These are phyloP conservation scores for Todiramphus chloris DNA, from an alignment of 2,113 vertebrate species.

Conservation along the genomic window DNA sequence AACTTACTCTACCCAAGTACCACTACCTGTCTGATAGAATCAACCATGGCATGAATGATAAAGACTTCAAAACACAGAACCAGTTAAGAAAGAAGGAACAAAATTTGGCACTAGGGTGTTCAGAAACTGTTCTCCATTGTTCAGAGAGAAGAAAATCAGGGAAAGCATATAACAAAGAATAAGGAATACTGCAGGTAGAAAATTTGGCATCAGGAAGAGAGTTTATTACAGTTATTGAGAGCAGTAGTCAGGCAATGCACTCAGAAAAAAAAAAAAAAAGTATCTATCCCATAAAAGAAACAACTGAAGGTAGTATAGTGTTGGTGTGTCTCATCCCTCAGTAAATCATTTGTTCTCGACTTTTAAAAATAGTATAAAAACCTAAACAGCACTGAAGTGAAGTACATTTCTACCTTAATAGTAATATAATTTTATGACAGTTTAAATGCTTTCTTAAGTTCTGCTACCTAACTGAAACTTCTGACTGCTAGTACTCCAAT, in stretches of 20 bases:
- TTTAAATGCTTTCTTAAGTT: not conserved
- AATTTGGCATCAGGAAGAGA: not conserved
- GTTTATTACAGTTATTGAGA: not conserved
- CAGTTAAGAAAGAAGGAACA: not conserved
- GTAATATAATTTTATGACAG: not conserved
- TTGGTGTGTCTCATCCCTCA: slow-evolving; percentile 5
- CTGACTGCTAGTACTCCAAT: not conserved
- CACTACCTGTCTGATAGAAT: not conserved
- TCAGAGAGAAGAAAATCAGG: not conserved
- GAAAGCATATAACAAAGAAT: not conserved
- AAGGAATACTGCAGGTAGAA: not conserved
- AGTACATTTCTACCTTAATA: slow-evolving; percentile 4
- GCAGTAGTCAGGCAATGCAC: not conserved
- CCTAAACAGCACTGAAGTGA: not conserved
- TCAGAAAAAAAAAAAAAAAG: not conserved
- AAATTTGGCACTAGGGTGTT: not conserved
- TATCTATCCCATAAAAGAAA: not conserved
- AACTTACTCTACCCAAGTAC: not conserved
- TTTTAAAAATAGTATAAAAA: slow-evolving; percentile 1
- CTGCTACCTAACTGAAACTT: slow-evolving; percentile 2
- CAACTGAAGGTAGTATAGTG: not conserved
- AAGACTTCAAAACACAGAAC: not conserved
- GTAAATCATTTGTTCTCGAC: slow-evolving; percentile 30
- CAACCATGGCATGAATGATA: not conserved
- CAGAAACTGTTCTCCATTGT: not conserved